Conservation (phyloP, 2,797 vertebrate species). For the Chelon labrosus region DNA sequence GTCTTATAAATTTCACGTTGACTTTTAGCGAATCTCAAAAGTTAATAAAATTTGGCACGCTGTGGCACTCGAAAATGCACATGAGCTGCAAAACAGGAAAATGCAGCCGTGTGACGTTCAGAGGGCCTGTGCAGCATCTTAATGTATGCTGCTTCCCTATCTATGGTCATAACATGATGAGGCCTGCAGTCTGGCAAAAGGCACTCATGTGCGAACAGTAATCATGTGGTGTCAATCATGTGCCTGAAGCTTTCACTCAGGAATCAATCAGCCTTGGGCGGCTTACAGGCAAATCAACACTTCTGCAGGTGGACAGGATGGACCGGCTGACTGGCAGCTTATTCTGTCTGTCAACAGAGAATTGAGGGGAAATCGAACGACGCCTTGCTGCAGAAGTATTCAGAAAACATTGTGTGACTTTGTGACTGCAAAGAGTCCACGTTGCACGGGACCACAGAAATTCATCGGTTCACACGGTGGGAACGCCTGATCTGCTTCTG, state of each 20-base stretch:
- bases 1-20: too few relatives aligned
- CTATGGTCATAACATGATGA: conserved; percentile 52
- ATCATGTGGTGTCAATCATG: conserved; percentile 77
- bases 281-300: conserved; percentile 75
- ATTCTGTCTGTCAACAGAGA: conserved; percentile 70
- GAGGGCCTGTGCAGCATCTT: conserved; percentile 1
- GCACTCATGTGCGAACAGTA: conserved; percentile 73
- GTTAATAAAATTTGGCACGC: conserved; percentile 34
- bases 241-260: conserved; percentile 70
- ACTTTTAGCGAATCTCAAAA: conserved; percentile 29
- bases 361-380: conserved; percentile 62
- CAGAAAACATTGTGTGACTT: conserved; percentile 20
- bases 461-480: conserved; percentile 2
- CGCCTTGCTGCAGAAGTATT: conserved; percentile 29
- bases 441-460: conserved; percentile 5
- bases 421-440: conserved; percentile 14
- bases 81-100: not conserved
- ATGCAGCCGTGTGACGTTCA: not conserved
- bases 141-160: conserved; percentile 37
- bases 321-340: conserved; percentile 70
- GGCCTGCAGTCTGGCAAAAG: conserved; percentile 50
- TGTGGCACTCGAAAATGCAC: conserved; percentile 9
- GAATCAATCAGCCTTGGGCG: conserved; percentile 74
- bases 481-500: not conserved
- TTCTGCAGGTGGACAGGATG: conserved; percentile 71